Evolutionary conservation across 2,113 vertebrate genomes (phyloP).

Genomic region (Ictalurus furcatus): DNA sequence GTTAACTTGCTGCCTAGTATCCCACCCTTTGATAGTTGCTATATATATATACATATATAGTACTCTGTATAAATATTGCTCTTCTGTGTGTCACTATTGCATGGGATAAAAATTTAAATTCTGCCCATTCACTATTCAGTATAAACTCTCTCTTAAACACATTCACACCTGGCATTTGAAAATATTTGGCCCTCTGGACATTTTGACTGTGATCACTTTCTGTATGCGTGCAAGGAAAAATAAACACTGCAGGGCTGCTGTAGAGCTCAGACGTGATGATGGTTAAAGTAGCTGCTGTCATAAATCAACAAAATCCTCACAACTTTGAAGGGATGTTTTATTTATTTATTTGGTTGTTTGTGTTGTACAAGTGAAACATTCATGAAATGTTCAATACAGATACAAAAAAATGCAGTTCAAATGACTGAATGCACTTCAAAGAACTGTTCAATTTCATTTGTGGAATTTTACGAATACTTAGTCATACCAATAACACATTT

Average conservation of each 20-base stretch:
- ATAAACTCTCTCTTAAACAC: background rate
- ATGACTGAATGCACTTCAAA: background rate
- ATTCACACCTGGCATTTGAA: background rate
- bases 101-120: conserved; percentile 21
- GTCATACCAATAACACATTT: background rate
- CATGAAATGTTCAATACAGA: background rate
- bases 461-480: background rate
- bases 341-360: background rate
- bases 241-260: background rate
- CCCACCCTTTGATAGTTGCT: too few relatives aligned
- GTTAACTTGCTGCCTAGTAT: too few relatives aligned
- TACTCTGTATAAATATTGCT: too few relatives aligned
- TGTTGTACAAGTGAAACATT: background rate
- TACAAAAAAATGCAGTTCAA: background rate
- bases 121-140: conserved; percentile 1
- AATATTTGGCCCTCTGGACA: conserved; percentile 10
- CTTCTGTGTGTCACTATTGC: too few relatives aligned
- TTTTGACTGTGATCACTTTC: conserved; percentile 8
- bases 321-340: background rate
- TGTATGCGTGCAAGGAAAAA: background rate
- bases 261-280: background rate
- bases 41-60: too few relatives aligned
- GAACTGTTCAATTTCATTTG: background rate
- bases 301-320: background rate
- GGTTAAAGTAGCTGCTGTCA: background rate